Percentiles rank a stretch among this genome's conserved stretches.
These are phyloP conservation scores for Addax nasomaculatus DNA, from an alignment of 2,113 vertebrate genomes.

Conservation along the genomic window DNA sequence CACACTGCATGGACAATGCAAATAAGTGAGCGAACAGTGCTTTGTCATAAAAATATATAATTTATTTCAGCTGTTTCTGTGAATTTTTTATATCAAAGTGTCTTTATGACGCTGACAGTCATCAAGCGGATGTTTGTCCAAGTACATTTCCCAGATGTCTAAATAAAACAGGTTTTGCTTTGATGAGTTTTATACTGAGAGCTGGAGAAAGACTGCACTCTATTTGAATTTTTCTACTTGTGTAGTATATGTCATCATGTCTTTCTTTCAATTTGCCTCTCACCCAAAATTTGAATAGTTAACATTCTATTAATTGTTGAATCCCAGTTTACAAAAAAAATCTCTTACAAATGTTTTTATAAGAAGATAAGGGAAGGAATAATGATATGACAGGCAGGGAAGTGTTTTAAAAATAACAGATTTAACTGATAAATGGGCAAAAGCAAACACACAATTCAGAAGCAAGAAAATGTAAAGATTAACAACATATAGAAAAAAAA, in stretches of 20 bases:
- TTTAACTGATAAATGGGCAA: background rate
- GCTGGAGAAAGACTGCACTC: constrained; percentile 51
- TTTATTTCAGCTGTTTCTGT: constrained; percentile 75
- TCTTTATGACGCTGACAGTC: constrained; percentile 77
- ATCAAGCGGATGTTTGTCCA: constrained; percentile 79
- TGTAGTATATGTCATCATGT: background rate
- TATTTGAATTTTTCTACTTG: constrained; percentile 71
- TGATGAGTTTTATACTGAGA: constrained; percentile 76
- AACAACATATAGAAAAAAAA: background rate
- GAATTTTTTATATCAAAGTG: constrained; percentile 77
- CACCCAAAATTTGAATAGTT: constrained; percentile 19
- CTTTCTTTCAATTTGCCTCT: constrained; percentile 17
- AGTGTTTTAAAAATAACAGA: constrained; percentile 16
- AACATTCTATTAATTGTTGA: background rate
- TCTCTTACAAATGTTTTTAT: background rate
- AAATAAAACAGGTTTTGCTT: constrained; percentile 79
- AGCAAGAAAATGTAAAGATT: background rate
- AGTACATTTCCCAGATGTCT: constrained; percentile 79
- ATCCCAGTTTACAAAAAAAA: background rate
- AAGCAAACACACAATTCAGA: background rate
- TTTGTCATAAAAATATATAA: constrained; percentile 72
- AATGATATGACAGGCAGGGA: background rate
- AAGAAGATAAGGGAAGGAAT: background rate
- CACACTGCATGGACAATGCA: constrained; percentile 72
- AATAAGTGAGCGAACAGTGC: constrained; percentile 68